Base-by-base conservation (phyloP, 2,888 invertebrate genomes). In the Crioceris asparagi region DNA sequence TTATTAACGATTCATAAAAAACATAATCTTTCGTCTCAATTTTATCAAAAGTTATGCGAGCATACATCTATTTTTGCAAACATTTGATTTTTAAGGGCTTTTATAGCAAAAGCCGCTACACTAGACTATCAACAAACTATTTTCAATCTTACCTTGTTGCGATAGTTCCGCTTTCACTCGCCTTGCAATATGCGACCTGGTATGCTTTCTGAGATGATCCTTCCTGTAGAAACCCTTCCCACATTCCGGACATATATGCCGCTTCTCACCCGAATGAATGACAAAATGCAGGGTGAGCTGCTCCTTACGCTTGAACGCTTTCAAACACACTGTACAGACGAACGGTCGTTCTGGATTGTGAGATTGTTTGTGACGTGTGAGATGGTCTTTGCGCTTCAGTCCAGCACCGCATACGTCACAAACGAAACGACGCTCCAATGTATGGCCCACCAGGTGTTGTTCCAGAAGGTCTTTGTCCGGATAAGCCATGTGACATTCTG, bases 371-470 rank as follows among this genome's bases (percentile, higher is more conserved):
- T 88, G 88, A 10, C 87, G 73, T 3, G 86, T 86, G 50, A 87
- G 66, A 59, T 87, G 87, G 66, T 87, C 87, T 58, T 87, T 88
- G 39, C 87, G 76, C 59, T 88, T 88, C 7, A 88, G 63, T 0
- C 87, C 87, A 17, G 87, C 87, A 48, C 87, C 87, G 59, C 88
- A 88, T 38, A 88, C 86, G 64, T 88, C 87, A 62, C 88, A 88
- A 41, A 87, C 83, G 54, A 86, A 88, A 56, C 79, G 73, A 48
- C 87, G 72, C 55, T 88, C 88, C 59, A 87, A 74, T 3, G 86
- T 86, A 61, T 88, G 87, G 7, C 86, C 86, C 12, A 85, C 72
- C n/a, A 88, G 69, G 64, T 88, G 87, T 54, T 88, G 86, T 52
- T 88, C 87, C 38, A 88, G 65, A 30, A 87, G 65, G 43, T 81